Evolutionary conservation across 2,797 vertebrate species (phyloP), one percentile per base, ranked within the genome.

Genomic region (Rhadinocentrus ornatus): DNA sequence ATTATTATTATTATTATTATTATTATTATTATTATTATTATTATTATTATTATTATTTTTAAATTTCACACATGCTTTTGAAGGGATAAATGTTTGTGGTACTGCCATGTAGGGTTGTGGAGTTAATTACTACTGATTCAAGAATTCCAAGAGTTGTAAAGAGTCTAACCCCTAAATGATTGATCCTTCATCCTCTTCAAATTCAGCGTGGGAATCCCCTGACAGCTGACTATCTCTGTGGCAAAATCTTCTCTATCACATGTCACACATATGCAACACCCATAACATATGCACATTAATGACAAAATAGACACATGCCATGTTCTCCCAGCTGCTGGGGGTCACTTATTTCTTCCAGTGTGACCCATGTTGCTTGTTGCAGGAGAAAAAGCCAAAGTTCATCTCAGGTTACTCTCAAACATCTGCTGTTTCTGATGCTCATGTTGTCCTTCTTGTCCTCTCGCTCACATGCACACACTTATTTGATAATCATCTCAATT

Each of bases 401-500:
- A 6, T 77, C 70, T 92, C 85, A 29, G 59, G 83, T 93, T 91
- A 78, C 92, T 29, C 59, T 62, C n/a, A n/a, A 78, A 86, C 88
- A 93, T 91, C 89, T 89, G 91, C 76, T 84, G 73, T 54, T 41
- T 37, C 61, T 60, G 32, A 77, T 37, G 34, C 64, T 80, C 35
- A 66, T 75, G 20, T 31, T 27, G 18, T 37, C 34, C 2, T 50
- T 27, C 54, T 54, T 64, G 18, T 41, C 57, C 10, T 37, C 6
- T 22, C 62, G 31, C 20, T 48, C n/a, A 34, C 39, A 0, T 20
- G 20, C 66, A 57, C 72, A 70, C 60, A 20, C 41, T 44, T 20
- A 68, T 35, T 24, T 11, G 27, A 32, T 31, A 48, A 56, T 46
- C 1, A 29, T 57, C 12, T 50, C 41, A 13, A 0, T 53, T 60